These are phyloP conservation scores for Schizaphis graminum DNA, from an alignment of 2,888 invertebrate species.

Conservation along the genomic window DNA sequence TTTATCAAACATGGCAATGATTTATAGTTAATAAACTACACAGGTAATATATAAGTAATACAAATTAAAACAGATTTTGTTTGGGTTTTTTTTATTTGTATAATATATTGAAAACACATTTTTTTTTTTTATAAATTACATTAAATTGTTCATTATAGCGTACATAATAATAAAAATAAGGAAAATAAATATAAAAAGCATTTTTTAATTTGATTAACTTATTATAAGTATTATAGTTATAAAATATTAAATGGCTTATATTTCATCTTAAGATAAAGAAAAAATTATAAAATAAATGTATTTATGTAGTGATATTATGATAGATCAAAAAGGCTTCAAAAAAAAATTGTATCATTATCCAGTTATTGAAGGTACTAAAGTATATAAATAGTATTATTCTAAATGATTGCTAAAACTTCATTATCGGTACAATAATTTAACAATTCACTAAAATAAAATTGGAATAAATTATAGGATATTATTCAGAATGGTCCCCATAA, in stretches of 20 bases:
- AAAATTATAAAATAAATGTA: not conserved
- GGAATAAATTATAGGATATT: not conserved
- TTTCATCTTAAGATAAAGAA: not conserved
- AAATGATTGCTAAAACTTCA: not conserved
- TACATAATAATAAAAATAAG: not conserved
- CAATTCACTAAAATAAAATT: not conserved
- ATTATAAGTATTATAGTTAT: not conserved
- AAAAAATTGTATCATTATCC: not conserved
- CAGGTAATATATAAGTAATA: not conserved
- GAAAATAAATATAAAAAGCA: not conserved
- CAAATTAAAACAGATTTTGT: not conserved
- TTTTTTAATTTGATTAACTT: not conserved
- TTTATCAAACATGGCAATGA: not conserved
- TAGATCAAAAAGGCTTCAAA: not conserved
- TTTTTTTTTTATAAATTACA: not conserved
- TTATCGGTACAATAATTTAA: not conserved
- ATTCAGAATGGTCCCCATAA: not conserved
- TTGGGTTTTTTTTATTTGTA: conserved; percentile 7
- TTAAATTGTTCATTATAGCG: conserved; percentile 13
- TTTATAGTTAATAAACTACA: not conserved
- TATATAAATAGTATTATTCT: not conserved
- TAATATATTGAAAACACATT: not conserved
- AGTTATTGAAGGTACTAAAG: not conserved
- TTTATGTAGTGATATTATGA: not conserved
- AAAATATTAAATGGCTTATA: not conserved